Conservation (phyloP, 1,140 invertebrate species). For the Octopus sinensis region DNA sequence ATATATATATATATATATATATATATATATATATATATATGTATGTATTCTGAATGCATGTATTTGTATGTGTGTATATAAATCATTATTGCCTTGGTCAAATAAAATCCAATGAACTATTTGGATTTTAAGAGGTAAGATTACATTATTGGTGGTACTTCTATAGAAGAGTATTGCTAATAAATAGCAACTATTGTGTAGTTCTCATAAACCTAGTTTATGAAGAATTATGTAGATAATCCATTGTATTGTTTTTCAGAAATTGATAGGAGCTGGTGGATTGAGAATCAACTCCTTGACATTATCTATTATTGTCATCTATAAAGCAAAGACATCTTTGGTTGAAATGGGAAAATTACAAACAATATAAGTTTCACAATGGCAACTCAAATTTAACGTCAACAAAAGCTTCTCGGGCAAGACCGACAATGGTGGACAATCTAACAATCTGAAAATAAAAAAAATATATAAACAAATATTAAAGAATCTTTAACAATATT, state of each 20-base stretch:
- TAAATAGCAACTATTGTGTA: too few species aligned
- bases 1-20: constrained; percentile 1
- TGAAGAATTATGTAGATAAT: too few species aligned
- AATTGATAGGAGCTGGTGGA: too few species aligned
- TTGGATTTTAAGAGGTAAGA: too few species aligned
- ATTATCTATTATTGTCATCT: too few species aligned
- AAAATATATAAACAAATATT: constrained; percentile 9
- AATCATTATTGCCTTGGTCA: not conserved
- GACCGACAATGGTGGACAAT: constrained; percentile 87
- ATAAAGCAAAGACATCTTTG: too few species aligned
- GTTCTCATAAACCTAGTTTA: too few species aligned
- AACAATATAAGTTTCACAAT: constrained; percentile 55
- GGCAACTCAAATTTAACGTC: constrained; percentile 97
- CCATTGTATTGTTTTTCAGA: too few species aligned
- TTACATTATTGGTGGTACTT: too few species aligned
- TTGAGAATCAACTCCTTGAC: too few species aligned
- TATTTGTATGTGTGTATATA: not conserved
- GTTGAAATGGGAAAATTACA: not conserved
- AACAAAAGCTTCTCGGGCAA: constrained; percentile 86
- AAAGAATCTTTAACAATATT: not conserved
- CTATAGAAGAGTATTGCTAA: too few species aligned
- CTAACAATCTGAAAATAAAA: constrained; percentile 67
- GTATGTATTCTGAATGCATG: not conserved
- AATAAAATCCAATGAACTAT: not conserved
- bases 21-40: constrained; percentile 3